Percentiles rank a stretch among this genome's conserved stretches.
Evolutionary conservation across 2,113 vertebrate species (phyloP).

Genomic region (Takifugu bimaculatus): DNA sequence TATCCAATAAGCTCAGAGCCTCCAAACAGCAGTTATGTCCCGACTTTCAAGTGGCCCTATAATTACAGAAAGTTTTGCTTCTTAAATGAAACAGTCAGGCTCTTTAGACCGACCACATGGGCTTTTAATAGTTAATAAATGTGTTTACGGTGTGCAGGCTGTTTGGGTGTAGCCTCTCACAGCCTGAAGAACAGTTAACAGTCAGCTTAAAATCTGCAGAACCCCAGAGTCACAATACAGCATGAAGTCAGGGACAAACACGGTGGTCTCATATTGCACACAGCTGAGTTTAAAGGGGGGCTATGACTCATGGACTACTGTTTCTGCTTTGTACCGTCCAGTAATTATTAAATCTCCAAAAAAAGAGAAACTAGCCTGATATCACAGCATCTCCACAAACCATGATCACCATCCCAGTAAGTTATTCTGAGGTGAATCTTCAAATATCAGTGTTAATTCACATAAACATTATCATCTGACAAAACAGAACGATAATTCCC

Average conservation of each 20-base stretch:
- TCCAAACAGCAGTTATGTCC: slow-evolving; percentile 51
- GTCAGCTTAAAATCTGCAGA: no score
- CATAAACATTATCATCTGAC: background rate
- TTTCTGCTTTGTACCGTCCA: slow-evolving; percentile 15
- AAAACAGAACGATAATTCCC: background rate
- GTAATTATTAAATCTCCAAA: slow-evolving; percentile 56
- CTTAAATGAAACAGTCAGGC: slow-evolving; percentile 11
- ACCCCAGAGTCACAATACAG: no score
- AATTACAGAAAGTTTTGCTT: slow-evolving; percentile 38
- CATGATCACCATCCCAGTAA: background rate
- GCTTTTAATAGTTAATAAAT: no score
- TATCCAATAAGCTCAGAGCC: slow-evolving; percentile 54
- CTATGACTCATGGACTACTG: slow-evolving; percentile 22
- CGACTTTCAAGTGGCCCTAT: slow-evolving; percentile 54
- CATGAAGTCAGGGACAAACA: slow-evolving; percentile 30
- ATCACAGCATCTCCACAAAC: background rate
- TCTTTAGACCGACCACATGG: no score
- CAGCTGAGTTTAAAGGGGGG: slow-evolving; percentile 37
- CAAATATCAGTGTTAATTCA: no score
- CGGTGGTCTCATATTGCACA: slow-evolving; percentile 51
- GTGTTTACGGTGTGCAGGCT: no score
- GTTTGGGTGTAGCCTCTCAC: slow-evolving; percentile 3
- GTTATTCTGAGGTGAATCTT: no score
- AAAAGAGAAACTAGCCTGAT: slow-evolving; percentile 26
- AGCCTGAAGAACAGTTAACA: slow-evolving; percentile 23